These are phyloP conservation scores for Lutraria rhynchaena DNA, from an alignment of 1,140 invertebrate species.

Conservation along the genomic window DNA sequence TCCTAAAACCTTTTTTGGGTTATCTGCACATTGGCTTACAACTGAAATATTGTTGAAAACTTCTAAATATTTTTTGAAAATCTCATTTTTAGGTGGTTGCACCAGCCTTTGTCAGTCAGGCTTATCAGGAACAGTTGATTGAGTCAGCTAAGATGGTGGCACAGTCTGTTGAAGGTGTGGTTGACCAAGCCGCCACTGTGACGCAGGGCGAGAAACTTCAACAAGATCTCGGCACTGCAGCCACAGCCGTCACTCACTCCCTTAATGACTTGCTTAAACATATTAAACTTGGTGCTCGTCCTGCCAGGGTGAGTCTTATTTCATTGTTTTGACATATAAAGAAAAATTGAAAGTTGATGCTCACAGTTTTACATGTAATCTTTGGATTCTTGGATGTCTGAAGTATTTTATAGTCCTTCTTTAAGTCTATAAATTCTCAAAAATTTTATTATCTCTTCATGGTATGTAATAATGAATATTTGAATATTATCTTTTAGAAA, in stretches of 20 bases:
- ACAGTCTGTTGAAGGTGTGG: slow-evolving; percentile 94
- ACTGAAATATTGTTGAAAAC: slow-evolving; percentile 3
- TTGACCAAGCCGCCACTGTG: slow-evolving; percentile 88
- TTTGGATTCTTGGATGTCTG: too few relatives aligned
- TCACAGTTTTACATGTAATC: too few relatives aligned
- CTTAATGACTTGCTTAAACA: slow-evolving; percentile 95
- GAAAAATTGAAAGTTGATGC: too few relatives aligned
- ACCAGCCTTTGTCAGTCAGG: slow-evolving; percentile 91
- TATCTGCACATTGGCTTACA: background rate
- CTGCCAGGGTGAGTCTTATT: slow-evolving; percentile 65
- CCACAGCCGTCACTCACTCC: slow-evolving; percentile 93
- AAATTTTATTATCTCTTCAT: too few relatives aligned
- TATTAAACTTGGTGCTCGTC: slow-evolving; percentile 86
- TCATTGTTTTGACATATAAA: too few relatives aligned
- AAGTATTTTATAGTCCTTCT: too few relatives aligned
- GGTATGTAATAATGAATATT: too few relatives aligned
- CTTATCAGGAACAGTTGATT: slow-evolving; percentile 96
- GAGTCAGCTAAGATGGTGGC: slow-evolving; percentile 96
- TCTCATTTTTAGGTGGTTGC: slow-evolving; percentile 84
- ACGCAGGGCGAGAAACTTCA: slow-evolving; percentile 87
- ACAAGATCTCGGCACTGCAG: slow-evolving; percentile 91
- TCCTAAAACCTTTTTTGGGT: too few relatives aligned
- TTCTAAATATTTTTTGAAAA: background rate
- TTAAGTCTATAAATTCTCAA: too few relatives aligned
- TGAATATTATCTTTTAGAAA: too few relatives aligned